Evolutionary conservation across 2,888 invertebrate genomes (phyloP), one percentile per base, ranked within the genome.

Genomic region (Nomada lathburiana): DNA sequence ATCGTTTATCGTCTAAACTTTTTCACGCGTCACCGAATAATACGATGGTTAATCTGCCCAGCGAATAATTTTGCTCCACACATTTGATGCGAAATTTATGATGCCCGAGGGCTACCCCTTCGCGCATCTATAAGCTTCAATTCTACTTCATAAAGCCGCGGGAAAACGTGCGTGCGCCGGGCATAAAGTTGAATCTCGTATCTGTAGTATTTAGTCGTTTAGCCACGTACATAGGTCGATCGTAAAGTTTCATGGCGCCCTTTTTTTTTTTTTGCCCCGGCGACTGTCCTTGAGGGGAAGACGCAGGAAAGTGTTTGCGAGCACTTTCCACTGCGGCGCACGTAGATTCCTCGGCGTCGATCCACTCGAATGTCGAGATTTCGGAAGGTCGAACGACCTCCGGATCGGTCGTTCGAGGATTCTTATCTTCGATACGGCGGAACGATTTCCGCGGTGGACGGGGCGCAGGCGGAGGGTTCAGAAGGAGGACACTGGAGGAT

Each of bases 331-430:
- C 72, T 69, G 52, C 70, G 74, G 68, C 75, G 69, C 80, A 77
- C 80, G 84, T 65, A 78, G 77, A 68, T 72, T 63, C 77, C 60
- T 72, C 76, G 76, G 53, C 71, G 85, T 75, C 87, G 84, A 86
- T 86, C 80, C 84, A 86, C 89, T 89, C 83, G 86, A 87, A 80
- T 82, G 81, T 87, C 86, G 86, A 85, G 89, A 89, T 89, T 89
- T 82, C 85, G 84, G 83, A 88, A 86, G 84, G 85, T 81, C 81
- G 88, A 86, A 82, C 85, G 88, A 87, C 79, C 82, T 53, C 65
- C 74, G 80, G 85, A 86, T 86, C 85, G 83, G 79, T 85, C 88
- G 84, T 87, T 88, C 87, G 84, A 89, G 86, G 87, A 89, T 88
- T 87, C 90, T 89, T 86, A 87, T 89, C 87, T 82, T 73, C 82